phyloP scores from a whole-genome alignment of 2,888 invertebrate genomes.

The Xanthorhoe designata region DNA sequence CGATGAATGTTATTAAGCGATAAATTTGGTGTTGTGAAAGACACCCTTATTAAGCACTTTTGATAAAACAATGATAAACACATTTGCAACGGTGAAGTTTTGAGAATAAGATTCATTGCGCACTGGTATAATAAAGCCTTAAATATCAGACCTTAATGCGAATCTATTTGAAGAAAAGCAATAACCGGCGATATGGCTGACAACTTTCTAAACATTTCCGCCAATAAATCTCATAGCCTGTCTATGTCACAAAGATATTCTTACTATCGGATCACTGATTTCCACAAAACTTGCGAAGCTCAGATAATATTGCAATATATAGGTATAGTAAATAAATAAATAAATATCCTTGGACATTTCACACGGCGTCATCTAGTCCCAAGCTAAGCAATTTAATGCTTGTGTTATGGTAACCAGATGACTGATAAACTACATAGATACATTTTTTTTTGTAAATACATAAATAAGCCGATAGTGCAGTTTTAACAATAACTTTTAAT shows the following conservation, averaged over 20 bases:
- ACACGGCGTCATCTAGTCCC: no score
- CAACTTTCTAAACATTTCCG: slow-evolving; percentile 34
- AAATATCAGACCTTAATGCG: slow-evolving; percentile 13
- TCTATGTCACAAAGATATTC: slow-evolving; percentile 18
- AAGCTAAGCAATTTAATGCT: no score
- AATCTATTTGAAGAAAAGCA: slow-evolving; percentile 36
- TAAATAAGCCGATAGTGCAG: no score
- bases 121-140: background rate
- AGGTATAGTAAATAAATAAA: no score
- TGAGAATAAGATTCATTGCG: slow-evolving; percentile 12
- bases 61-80: background rate
- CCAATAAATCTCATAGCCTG: slow-evolving; percentile 20
- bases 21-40: background rate
- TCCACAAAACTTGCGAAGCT: background rate
- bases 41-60: no score
- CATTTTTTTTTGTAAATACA: no score
- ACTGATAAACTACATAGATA: no score
- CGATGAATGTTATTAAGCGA: no score
- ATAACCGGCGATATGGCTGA: slow-evolving; percentile 29
- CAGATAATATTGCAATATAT: background rate
- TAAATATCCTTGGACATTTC: no score
- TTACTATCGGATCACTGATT: slow-evolving; percentile 10
- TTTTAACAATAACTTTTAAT: no score
- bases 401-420: no score
- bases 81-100: slow-evolving; percentile 2